Evolutionary conservation across 2,797 vertebrate species (phyloP).

Genomic region (Cyprinella venusta): DNA sequence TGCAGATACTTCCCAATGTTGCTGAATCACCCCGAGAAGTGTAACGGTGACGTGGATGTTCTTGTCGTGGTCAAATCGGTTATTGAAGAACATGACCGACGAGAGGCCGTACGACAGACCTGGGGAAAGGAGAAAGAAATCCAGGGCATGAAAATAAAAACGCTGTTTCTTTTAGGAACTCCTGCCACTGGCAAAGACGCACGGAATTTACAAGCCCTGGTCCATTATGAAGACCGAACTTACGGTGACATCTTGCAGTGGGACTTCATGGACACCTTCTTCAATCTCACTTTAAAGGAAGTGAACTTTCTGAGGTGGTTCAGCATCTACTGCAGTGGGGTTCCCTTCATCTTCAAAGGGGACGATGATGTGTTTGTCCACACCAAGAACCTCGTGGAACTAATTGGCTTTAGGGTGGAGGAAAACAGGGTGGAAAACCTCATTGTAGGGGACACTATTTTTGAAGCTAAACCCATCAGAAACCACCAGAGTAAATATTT

Average conservation of each 20-base stretch:
- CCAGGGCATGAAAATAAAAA: conserved; percentile 73
- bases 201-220: conserved; percentile 80
- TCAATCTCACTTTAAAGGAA: conserved; percentile 85
- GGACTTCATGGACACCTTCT: conserved; percentile 89
- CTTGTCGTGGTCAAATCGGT: conserved; percentile 85
- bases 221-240: conserved; percentile 80
- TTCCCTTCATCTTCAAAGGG: conserved; percentile 84
- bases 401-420: conserved; percentile 72
- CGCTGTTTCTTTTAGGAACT: conserved; percentile 80
- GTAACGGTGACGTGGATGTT: conserved; percentile 74
- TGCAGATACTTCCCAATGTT: conserved; percentile 85
- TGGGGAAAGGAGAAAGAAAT: conserved; percentile 77
- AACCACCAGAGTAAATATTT: conserved; percentile 86
- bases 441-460: conserved; percentile 87
- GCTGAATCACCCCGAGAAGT: conserved; percentile 86
- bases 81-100: conserved; percentile 83
- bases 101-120: conserved; percentile 80
- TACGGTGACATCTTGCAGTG: conserved; percentile 86
- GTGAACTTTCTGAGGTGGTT: conserved; percentile 88
- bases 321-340: conserved; percentile 76
- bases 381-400: conserved; percentile 81
- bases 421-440: conserved; percentile 67
- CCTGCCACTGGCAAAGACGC: conserved; percentile 77
- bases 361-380: conserved; percentile 90
- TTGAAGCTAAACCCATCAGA: conserved; percentile 81